Evolutionary conservation across 2,888 invertebrate species (phyloP).

Genomic region (Hirtodrosophila confusa): DNA sequence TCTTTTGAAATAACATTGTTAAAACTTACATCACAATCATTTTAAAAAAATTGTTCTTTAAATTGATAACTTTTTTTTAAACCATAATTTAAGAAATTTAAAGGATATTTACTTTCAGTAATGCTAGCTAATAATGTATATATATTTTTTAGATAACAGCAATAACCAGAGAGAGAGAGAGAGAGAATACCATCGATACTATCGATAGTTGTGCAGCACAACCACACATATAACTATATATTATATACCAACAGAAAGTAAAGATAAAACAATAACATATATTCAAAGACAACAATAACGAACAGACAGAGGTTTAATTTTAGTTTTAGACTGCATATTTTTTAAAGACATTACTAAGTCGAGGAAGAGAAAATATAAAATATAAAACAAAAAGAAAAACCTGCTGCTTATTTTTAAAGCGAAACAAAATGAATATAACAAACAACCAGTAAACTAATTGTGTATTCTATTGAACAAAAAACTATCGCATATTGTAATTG

Average conservation of each 20-base stretch:
- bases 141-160: no score
- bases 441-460: slow-evolving; percentile 2
- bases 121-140: no score
- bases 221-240: no score
- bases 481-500: slow-evolving; percentile 5
- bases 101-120: no score
- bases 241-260: not conserved
- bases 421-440: not conserved
- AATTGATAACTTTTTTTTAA: no score
- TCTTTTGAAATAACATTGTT: no score
- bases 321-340: slow-evolving; percentile 28
- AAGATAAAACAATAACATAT: not conserved
- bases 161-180: no score
- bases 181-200: no score
- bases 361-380: slow-evolving; percentile 6
- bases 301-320: slow-evolving; percentile 16
- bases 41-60: no score
- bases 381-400: slow-evolving; percentile 1
- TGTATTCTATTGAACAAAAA: slow-evolving; percentile 14
- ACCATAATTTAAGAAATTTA: no score
- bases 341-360: slow-evolving; percentile 17
- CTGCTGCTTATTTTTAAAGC: slow-evolving; percentile 12
- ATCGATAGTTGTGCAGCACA: no score
- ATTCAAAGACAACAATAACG: slow-evolving; percentile 15
- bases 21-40: no score